Evolutionary conservation across 2,797 vertebrate genomes (phyloP).

Genomic region (Dipus sagitta): DNA sequence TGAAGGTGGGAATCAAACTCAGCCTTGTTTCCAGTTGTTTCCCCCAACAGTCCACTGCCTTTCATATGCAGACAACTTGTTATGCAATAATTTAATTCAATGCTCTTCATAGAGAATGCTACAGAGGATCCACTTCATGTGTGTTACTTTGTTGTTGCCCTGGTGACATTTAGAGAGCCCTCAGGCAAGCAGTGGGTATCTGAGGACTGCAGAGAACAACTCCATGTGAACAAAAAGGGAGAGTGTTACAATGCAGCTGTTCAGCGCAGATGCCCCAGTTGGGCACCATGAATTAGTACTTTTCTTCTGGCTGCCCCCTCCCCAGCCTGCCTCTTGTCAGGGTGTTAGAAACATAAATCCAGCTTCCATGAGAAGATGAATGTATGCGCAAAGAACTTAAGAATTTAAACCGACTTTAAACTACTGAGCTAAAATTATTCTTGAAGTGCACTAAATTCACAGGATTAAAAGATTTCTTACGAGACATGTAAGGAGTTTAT

Average conservation of each 20-base stretch:
- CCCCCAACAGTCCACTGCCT: conserved; percentile 62
- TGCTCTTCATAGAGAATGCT: conserved; percentile 68
- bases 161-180: conserved; percentile 77
- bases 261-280: background rate
- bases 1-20: conserved; percentile 53
- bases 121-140: conserved; percentile 73
- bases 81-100: conserved; percentile 72
- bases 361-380: background rate
- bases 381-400: background rate
- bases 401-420: conserved; percentile 15
- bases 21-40: conserved; percentile 62
- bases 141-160: conserved; percentile 76
- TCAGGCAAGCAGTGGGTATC: background rate
- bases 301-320: conserved; percentile 38
- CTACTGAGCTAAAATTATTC: background rate
- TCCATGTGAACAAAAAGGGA: conserved; percentile 59
- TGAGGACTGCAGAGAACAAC: conserved; percentile 63
- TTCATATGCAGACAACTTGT: conserved; percentile 75
- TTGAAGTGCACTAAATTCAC: background rate
- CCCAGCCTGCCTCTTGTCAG: background rate
- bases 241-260: conserved; percentile 58
- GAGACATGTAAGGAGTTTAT: conserved; percentile 25
- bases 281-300: conserved; percentile 53
- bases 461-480: background rate
- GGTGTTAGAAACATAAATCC: background rate